Conservation (phyloP, 2,888 invertebrate species). For the Tryphoninae sp. region DNA sequence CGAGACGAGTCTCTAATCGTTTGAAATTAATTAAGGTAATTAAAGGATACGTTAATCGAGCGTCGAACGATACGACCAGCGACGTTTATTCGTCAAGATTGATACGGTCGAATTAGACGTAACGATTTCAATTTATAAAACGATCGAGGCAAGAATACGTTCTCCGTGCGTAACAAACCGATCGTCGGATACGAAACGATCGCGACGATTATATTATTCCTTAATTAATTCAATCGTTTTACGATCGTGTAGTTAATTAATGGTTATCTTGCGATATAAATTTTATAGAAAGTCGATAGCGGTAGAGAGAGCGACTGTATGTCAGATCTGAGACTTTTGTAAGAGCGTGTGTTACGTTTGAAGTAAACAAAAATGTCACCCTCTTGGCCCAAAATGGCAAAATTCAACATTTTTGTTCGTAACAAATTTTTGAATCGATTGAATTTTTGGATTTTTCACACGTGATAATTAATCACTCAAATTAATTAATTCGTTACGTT, state of each 20-base stretch:
- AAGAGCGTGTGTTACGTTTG: neutral
- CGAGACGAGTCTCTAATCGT: conserved; percentile 67
- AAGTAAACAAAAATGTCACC: neutral
- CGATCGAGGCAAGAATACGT: conserved; percentile 37
- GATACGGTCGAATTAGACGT: conserved; percentile 49
- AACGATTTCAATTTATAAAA: conserved; percentile 49
- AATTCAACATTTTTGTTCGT: no score
- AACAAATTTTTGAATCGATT: no score
- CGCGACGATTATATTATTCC: conserved; percentile 47
- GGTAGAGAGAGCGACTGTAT: neutral
- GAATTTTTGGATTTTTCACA: no score
- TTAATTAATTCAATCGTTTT: conserved; percentile 61
- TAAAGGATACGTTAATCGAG: conserved; percentile 72
- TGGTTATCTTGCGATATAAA: conserved; percentile 59
- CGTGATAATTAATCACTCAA: no score
- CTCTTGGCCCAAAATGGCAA: no score
- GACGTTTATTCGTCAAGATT: conserved; percentile 46
- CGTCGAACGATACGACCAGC: conserved; percentile 50
- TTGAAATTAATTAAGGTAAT: conserved; percentile 71
- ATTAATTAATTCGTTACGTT: neutral
- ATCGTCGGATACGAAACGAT: conserved; percentile 21
- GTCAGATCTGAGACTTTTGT: no score
- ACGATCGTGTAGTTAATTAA: conserved; percentile 62
- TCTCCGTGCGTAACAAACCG: conserved; percentile 49
- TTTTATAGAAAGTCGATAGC: conserved; percentile 57